Percentiles rank a stretch among this genome's conserved stretches.
Evolutionary conservation across 2,113 vertebrate genomes (phyloP).

Genomic region (Chunga burmeisteri): DNA sequence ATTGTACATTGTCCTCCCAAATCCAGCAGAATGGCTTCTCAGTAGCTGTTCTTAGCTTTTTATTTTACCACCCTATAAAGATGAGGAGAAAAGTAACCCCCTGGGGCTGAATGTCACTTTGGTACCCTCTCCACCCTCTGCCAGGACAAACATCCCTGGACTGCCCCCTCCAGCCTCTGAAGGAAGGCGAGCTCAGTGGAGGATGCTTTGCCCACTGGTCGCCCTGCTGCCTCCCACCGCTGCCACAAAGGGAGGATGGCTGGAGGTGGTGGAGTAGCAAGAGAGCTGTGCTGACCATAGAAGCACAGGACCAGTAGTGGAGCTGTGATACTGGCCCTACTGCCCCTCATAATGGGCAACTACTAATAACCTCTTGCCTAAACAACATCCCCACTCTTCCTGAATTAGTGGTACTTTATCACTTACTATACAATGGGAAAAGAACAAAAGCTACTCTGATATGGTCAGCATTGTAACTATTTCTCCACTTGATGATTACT

Average conservation of each 20-base stretch:
- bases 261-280: neutral
- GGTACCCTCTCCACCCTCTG: neutral
- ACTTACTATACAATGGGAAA: neutral
- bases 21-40: neutral
- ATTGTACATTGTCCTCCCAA: neutral
- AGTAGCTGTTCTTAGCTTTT: neutral
- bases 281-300: neutral
- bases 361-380: neutral
- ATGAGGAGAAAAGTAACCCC: neutral
- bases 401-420: neutral
- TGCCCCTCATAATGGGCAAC: neutral
- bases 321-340: neutral
- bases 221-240: neutral
- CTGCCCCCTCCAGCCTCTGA: neutral
- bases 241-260: neutral
- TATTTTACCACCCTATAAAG: neutral
- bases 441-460: neutral
- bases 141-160: neutral
- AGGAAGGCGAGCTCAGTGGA: neutral
- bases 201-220: neutral
- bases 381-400: neutral
- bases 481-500: neutral
- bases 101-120: neutral
- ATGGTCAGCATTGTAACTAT: neutral
- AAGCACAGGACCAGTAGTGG: neutral